Evolutionary conservation across 2,797 vertebrate genomes (phyloP).

Genomic region (Oophaga sylvatica): DNA sequence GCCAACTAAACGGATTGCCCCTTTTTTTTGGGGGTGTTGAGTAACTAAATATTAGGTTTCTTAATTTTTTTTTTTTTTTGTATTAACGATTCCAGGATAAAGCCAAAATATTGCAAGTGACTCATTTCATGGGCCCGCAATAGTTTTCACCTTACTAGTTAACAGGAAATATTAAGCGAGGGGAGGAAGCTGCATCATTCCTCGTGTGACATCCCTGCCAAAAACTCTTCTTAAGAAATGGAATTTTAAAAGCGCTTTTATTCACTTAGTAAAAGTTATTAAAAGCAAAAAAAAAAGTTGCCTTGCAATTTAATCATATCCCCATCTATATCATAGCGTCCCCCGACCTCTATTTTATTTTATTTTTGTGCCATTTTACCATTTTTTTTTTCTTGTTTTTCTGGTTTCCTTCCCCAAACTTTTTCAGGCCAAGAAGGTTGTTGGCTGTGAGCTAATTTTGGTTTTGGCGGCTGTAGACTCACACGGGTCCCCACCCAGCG

Average conservation of each 20-base stretch:
- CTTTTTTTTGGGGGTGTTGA: no score
- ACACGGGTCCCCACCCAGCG: constrained; percentile 86
- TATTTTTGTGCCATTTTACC: constrained; percentile 66
- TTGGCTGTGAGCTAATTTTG: constrained; percentile 87
- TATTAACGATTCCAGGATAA: not conserved
- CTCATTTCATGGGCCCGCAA: constrained; percentile 48
- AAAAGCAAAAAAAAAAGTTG: constrained; percentile 61
- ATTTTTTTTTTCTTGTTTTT: constrained; percentile 64
- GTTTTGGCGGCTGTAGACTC: constrained; percentile 81
- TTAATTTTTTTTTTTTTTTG: not conserved
- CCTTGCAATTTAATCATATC: constrained; percentile 44
- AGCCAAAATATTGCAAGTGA: not conserved
- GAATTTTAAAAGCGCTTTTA: constrained; percentile 29
- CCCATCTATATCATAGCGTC: constrained; percentile 69
- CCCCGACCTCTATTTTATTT: constrained; percentile 69
- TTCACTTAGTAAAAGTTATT: constrained; percentile 22
- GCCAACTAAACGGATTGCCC: not conserved
- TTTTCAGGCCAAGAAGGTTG: constrained; percentile 81
- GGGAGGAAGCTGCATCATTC: constrained; percentile 77
- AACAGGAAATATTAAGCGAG: constrained; percentile 75
- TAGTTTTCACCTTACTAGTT: constrained; percentile 78
- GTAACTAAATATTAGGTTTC: not conserved
- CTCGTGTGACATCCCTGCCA: constrained; percentile 71
- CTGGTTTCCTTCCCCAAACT: constrained; percentile 79
- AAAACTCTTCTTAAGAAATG: constrained; percentile 44